Evolutionary conservation across 2,888 invertebrate species (phyloP).

Genomic region (Trachelus iudaicus): DNA sequence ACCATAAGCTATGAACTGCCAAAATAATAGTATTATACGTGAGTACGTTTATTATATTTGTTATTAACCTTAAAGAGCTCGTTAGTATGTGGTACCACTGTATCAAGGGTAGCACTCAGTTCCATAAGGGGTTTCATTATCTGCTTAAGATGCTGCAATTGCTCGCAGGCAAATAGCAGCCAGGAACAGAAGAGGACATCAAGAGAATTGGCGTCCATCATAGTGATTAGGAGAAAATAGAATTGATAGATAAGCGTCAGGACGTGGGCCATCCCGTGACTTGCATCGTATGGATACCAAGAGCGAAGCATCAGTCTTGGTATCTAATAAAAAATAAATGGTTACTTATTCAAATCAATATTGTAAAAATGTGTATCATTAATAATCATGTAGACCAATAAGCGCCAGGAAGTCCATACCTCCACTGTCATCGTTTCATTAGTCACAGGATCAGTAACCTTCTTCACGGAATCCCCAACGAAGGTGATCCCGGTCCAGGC

Average conservation of each 20-base stretch:
- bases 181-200: constrained; percentile 88
- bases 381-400: neutral
- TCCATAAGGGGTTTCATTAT: constrained; percentile 91
- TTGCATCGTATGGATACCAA: constrained; percentile 83
- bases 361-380: neutral
- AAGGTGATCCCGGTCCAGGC: constrained; percentile 85
- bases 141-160: constrained; percentile 84
- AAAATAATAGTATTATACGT: constrained; percentile 4
- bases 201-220: constrained; percentile 71
- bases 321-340: constrained; percentile 49
- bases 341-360: neutral
- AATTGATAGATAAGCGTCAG: constrained; percentile 76
- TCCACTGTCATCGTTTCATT: constrained; percentile 76
- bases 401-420: constrained; percentile 44
- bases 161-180: constrained; percentile 87
- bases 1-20: neutral
- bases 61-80: constrained; percentile 63
- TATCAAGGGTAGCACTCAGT: constrained; percentile 83
- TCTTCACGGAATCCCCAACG: constrained; percentile 80
- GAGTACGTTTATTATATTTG: neutral
- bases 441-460: constrained; percentile 75
- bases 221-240: constrained; percentile 76
- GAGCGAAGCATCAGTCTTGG: constrained; percentile 81
- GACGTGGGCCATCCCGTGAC: constrained; percentile 76
- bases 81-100: constrained; percentile 72